These are phyloP conservation scores for human (Homo sapiens) DNA, from an alignment of 2,113 vertebrate genomes.

Conservation along the genomic window DNA sequence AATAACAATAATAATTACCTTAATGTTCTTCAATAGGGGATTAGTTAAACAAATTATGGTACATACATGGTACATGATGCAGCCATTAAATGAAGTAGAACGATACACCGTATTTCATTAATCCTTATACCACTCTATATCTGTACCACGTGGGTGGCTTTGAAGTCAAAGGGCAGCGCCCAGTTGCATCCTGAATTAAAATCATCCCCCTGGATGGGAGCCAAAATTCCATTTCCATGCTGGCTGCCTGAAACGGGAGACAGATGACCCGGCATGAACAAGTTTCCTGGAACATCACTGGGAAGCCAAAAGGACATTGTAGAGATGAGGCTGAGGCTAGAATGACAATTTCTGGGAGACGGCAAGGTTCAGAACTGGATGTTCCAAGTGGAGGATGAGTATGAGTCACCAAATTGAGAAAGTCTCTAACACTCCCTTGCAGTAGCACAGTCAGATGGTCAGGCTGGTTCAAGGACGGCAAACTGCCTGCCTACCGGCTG, in stretches of 20 bases:
- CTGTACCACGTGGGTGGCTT: background rate
- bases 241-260: background rate
- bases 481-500: background rate
- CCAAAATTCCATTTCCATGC: background rate
- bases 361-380: background rate
- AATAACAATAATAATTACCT: constrained; percentile 73
- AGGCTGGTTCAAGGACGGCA: background rate
- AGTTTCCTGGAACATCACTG: constrained; percentile 44
- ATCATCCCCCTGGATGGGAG: background rate
- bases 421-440: constrained; percentile 14
- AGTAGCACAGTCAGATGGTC: background rate
- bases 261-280: background rate
- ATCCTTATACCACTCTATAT: background rate
- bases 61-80: constrained; percentile 56
- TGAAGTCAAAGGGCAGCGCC: background rate
- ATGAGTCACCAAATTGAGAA: constrained; percentile 38
- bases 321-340: background rate
- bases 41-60: constrained; percentile 71
- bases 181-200: constrained; percentile 1
- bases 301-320: background rate
- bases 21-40: constrained; percentile 60
- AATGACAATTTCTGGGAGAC: background rate
- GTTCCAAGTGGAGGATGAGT: background rate
- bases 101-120: constrained; percentile 29
- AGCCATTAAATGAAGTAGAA: constrained; percentile 62